Base-by-base conservation (phyloP, 2,113 vertebrate species). In the Elephantulus edwardii region DNA sequence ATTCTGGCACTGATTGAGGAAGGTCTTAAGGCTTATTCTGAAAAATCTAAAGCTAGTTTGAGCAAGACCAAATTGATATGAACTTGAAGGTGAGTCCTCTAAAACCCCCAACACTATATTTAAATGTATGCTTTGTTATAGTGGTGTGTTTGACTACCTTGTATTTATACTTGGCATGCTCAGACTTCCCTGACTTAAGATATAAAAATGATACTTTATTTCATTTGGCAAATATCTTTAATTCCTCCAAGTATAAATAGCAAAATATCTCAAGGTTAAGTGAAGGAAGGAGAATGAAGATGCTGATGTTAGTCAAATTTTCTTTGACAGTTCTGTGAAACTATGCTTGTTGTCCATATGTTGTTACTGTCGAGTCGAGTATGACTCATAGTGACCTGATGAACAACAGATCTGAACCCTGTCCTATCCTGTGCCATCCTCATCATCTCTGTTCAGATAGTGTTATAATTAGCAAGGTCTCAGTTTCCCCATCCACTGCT, bases 11-110 rank as follows among this genome's bases (percentile, higher is more conserved):
- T 82, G 85, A 64, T 11, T 24, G 26, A 80, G n/a, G n/a, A n/a
- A 75, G 4, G 33, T 76, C 35, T 13, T 89, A 16, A 89, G 40
- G 48, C 89, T 90, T 68, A 60, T 50, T 95, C 91, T 80, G 52
- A 82, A 89, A 88, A 35, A 75, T 81, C 46, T 62, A 66, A 88
- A 71, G 76, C 33, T 54, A 89, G 56, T 81, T 6, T 46, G 28
- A 85, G 56, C 77, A 84, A 85, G 0, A 87, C 81, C 24, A 50
- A 48, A 33, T 0, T 66, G 68, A 52, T 7, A 77, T 8, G 48
- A 74, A 12, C 22, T 78, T 11, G 35, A 83, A 72, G 60, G 58
- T 83, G 75, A 90, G n/a, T 56, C 46, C 62, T 76, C 38, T 56
- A 30, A 84, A 77, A 93, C 46, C 14, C 44, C 14, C 72, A 78